These are phyloP conservation scores for Conus canariensis DNA, from an alignment of 2,888 invertebrate genomes.

Conservation along the genomic window DNA sequence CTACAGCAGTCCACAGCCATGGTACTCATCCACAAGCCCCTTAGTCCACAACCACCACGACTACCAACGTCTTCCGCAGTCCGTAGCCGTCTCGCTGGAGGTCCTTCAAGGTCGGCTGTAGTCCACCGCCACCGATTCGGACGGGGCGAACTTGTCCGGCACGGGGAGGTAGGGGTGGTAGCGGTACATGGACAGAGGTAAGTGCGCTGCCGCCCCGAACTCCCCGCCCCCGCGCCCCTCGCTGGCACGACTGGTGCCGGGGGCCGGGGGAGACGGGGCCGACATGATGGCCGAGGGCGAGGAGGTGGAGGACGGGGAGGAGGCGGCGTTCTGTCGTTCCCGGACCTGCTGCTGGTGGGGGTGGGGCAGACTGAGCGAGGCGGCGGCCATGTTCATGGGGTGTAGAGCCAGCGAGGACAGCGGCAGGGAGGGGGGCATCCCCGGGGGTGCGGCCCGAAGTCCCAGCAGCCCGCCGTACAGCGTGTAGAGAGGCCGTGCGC, in stretches of 20 bases:
- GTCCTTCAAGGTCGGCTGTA: slow-evolving; percentile 27
- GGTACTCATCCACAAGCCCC: too few relatives aligned
- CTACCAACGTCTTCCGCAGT: too few relatives aligned
- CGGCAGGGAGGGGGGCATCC: slow-evolving; percentile 20
- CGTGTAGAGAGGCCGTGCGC: slow-evolving; percentile 62
- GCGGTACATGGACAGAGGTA: slow-evolving; percentile 60
- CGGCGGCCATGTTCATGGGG: slow-evolving; percentile 29
- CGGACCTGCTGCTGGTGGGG: slow-evolving; percentile 34
- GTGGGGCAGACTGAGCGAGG: slow-evolving; percentile 15
- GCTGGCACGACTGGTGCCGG: background rate
- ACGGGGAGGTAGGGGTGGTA: slow-evolving; percentile 70
- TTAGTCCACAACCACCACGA: too few relatives aligned
- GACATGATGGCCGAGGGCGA: slow-evolving; percentile 55
- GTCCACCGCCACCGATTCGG: slow-evolving; percentile 44
- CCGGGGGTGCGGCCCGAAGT: slow-evolving; percentile 45
- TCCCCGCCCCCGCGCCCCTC: background rate
- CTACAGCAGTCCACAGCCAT: too few relatives aligned
- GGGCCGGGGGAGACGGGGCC: slow-evolving; percentile 24
- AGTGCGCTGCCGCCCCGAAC: background rate
- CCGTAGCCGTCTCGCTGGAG: too few relatives aligned
- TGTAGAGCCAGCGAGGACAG: slow-evolving; percentile 40
- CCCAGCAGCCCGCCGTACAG: slow-evolving; percentile 67
- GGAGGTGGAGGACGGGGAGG: slow-evolving; percentile 46
- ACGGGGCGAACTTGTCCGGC: slow-evolving; percentile 51
- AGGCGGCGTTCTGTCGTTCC: slow-evolving; percentile 37